These are phyloP conservation scores for Meta bourneti DNA, from an alignment of 2,888 invertebrate genomes.

Conservation along the genomic window DNA sequence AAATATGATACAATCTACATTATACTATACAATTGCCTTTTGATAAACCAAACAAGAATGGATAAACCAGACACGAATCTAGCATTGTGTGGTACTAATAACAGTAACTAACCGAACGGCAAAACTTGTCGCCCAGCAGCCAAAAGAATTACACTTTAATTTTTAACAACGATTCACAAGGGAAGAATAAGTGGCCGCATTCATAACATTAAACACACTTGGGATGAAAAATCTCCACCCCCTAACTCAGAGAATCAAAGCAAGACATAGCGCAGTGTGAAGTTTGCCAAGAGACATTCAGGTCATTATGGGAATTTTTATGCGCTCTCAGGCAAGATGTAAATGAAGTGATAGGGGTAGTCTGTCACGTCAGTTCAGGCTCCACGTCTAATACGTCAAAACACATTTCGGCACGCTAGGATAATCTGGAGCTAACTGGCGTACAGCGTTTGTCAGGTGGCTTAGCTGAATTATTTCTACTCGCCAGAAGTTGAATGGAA, in stretches of 20 bases:
- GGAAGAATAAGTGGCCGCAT: constrained; percentile 12
- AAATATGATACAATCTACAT: too few species aligned
- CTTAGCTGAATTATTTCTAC: constrained; percentile 14
- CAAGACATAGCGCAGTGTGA: background rate
- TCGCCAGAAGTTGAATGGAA: background rate
- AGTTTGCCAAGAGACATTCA: constrained; percentile 11
- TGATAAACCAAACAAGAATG: too few species aligned
- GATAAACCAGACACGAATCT: too few species aligned
- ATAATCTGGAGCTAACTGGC: background rate
- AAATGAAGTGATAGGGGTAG: constrained; percentile 36
- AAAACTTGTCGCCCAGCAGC: too few species aligned
- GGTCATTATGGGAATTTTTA: constrained; percentile 53
- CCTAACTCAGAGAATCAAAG: constrained; percentile 19
- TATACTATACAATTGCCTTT: too few species aligned
- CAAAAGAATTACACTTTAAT: too few species aligned
- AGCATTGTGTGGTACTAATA: too few species aligned
- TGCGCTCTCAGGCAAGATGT: constrained; percentile 33
- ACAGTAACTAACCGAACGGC: too few species aligned
- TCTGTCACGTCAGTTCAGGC: constrained; percentile 10
- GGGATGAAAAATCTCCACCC: constrained; percentile 16
- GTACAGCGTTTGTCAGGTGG: constrained; percentile 22
- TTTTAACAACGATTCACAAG: background rate
- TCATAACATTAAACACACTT: constrained; percentile 11
- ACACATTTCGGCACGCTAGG: constrained; percentile 28
- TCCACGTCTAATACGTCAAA: constrained; percentile 18